Base-by-base conservation (phyloP, 92 coral and sea anemone species). In the Zoanthus sansibaricus region DNA sequence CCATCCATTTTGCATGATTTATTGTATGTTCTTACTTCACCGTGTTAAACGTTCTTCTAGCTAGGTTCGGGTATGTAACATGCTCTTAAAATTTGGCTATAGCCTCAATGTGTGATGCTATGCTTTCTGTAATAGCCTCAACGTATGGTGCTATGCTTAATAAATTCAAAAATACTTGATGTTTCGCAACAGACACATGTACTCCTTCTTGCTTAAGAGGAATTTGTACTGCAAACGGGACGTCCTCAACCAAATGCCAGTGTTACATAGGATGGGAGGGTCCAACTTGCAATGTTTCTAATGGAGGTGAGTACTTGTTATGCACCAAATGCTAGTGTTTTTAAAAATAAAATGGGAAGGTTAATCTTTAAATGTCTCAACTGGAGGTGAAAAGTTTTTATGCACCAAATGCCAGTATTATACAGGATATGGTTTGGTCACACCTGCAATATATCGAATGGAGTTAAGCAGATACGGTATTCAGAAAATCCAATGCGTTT, bases 261-360 rank as follows among this genome's bases (percentile, higher is more conserved):
- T 97, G 99, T 77, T 94, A 93, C 83, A 79, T 97, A 30, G 99
- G 99, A 13, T 97, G 98, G 98, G 98, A 95, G 82, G 99, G 99
- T 58, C 79, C 62, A 32, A 86, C 82, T 77, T 97, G 99, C 78
- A 95, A 95, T 76, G 88, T 84, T 12, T 90, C 98, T 13, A 93
- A 93, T 70, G 99, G 99, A 91, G 99, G 99, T 97, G 78, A 72
- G 88, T 12, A 18, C 5, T 25, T 31, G 5, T 10, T 25, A 33
- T 69, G 42, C 42, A 37, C 42, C 42, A 37, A 37, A 37, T 37
- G 99, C 74, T 86, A 89, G 47, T 97, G 99, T 77, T 94, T 25
- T 25, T 25, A 25, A 25, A 25, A 25, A 79, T 97, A 30, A 98
- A 98, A 13, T 97, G 98, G 98, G 98, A 95, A 77, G 99, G 99